Evolutionary conservation across 2,113 vertebrate genomes (phyloP).

Genomic region (Pogonocichla stellata): DNA sequence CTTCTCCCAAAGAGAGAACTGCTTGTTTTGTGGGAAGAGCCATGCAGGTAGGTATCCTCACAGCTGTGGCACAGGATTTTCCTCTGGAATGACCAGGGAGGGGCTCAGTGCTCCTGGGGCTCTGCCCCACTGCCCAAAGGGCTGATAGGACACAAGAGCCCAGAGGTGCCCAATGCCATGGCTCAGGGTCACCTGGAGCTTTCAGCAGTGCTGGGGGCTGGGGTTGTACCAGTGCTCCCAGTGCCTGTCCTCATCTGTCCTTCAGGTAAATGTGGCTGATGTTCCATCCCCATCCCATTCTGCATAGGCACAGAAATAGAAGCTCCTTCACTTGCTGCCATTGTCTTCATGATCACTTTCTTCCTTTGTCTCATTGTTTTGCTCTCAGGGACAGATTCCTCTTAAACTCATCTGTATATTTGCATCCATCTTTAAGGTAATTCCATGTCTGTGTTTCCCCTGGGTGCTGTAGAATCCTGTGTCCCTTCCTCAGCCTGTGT

Average conservation of each 20-base stretch:
- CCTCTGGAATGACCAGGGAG: neutral
- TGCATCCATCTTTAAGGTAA: conserved; percentile 76
- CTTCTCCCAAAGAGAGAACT: neutral
- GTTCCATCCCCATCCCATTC: neutral
- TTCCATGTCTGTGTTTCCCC: neutral
- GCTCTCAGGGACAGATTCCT: conserved; percentile 67
- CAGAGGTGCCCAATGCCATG: neutral
- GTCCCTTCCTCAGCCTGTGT: neutral
- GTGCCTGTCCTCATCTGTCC: neutral
- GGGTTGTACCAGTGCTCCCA: neutral
- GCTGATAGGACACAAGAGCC: neutral
- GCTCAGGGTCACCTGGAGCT: neutral
- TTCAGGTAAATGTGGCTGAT: neutral
- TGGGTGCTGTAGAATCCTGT: neutral
- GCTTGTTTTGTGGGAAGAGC: neutral
- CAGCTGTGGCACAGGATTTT: neutral
- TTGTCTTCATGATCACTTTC: conserved; percentile 3
- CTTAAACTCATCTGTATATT: conserved; percentile 62
- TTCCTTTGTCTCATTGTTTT: conserved; percentile 58
- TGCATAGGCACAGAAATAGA: neutral
- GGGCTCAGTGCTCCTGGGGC: neutral
- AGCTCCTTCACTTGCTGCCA: neutral
- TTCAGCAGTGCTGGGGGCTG: neutral
- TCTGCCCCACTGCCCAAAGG: neutral
- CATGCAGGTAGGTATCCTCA: neutral